phyloP scores from a whole-genome alignment of 2,888 invertebrate species.

The Euproctis similis region DNA sequence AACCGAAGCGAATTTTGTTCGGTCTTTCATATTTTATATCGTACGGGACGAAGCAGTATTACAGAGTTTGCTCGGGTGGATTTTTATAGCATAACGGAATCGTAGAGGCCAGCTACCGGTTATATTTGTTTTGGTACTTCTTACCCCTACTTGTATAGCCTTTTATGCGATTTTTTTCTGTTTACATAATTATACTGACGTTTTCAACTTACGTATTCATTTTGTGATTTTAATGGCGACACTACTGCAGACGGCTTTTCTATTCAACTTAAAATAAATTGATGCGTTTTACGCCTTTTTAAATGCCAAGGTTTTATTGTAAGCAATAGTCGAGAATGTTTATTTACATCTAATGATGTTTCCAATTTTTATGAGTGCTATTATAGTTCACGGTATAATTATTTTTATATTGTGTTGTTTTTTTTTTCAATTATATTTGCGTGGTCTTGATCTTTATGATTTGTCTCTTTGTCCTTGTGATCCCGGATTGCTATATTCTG shows the following conservation, averaged over 20 bases:
- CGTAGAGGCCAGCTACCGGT: constrained; percentile 48
- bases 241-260: constrained; percentile 34
- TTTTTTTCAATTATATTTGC: too few relatives aligned
- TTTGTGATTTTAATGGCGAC: constrained; percentile 59
- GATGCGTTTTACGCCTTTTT: constrained; percentile 29
- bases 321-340: constrained; percentile 3
- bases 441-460: too few relatives aligned
- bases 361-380: constrained; percentile 8
- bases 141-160: constrained; percentile 45
- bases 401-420: too few relatives aligned
- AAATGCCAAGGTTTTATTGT: constrained; percentile 13
- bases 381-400: not conserved
- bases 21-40: constrained; percentile 75
- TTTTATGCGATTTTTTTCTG: constrained; percentile 46
- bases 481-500: too few relatives aligned
- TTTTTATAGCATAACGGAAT: constrained; percentile 62
- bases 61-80: constrained; percentile 68
- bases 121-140: constrained; percentile 60
- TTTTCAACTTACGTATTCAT: constrained; percentile 42
- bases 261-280: constrained; percentile 30
- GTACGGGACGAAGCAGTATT: constrained; percentile 63
- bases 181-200: constrained; percentile 62
- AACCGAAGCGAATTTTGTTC: constrained; percentile 57
- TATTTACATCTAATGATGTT: constrained; percentile 19
- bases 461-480: too few relatives aligned